phyloP scores from a whole-genome alignment of 2,797 vertebrate species.

The Agapornis canus region DNA sequence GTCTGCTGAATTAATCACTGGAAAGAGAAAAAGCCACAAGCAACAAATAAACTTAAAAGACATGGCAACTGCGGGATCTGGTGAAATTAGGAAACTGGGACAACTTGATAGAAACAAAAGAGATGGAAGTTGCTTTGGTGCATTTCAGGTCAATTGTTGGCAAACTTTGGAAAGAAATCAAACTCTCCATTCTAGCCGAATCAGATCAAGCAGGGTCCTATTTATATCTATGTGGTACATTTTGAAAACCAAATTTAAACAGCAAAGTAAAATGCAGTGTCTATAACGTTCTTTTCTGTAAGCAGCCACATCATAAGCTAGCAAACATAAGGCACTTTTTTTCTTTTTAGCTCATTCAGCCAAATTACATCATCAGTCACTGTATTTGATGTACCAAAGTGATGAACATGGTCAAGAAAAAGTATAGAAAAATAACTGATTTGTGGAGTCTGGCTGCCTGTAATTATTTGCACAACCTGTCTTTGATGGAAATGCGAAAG shows the following conservation, averaged over 20 bases:
- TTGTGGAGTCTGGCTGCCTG: neutral
- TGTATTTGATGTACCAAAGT: neutral
- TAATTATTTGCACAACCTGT: conserved; percentile 7
- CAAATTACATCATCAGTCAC: neutral
- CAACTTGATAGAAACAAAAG: neutral
- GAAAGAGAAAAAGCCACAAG: neutral
- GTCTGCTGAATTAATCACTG: conserved; percentile 41
- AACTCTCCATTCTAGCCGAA: conserved; percentile 8
- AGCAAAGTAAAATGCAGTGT: neutral
- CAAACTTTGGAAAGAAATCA: conserved; percentile 42
- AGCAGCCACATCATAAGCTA: neutral
- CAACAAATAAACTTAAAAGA: conserved; percentile 37
- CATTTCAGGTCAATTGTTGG: conserved; percentile 36
- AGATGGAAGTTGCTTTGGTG: neutral
- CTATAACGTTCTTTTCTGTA: neutral
- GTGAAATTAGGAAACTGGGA: conserved; percentile 21
- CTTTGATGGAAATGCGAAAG: neutral
- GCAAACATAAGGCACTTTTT: neutral
- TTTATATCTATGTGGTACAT: conserved; percentile 20
- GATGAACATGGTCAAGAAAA: neutral
- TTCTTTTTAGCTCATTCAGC: neutral
- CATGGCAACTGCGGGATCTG: neutral
- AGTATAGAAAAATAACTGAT: neutral
- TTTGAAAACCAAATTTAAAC: conserved; percentile 17
- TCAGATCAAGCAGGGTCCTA: conserved; percentile 45